phyloP scores from a whole-genome alignment of 2,888 invertebrate genomes.

The Epinotia ramella region DNA sequence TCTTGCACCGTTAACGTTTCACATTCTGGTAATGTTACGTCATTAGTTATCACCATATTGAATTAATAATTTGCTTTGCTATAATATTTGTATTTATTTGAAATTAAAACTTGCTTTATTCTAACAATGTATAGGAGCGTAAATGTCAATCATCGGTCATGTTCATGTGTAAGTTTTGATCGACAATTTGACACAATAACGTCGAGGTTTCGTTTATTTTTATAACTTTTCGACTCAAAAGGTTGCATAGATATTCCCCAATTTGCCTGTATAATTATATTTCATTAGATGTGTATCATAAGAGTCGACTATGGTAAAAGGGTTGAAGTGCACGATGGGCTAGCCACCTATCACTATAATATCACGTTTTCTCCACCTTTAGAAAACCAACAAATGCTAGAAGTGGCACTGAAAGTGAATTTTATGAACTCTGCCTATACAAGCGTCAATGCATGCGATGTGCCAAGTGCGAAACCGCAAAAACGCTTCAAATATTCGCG shows the following conservation, averaged over 20 bases:
- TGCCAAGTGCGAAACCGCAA: no score
- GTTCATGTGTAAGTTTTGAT: background rate
- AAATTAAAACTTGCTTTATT: background rate
- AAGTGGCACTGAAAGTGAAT: no score
- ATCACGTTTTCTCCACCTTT: no score
- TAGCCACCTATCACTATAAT: no score
- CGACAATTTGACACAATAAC: background rate
- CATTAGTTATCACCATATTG: constrained; percentile 87
- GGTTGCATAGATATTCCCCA: background rate
- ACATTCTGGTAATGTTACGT: constrained; percentile 89
- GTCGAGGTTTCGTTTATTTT: constrained; percentile 17
- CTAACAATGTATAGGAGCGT: background rate
- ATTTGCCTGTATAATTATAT: no score
- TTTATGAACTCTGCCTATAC: no score
- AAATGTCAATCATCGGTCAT: constrained; percentile 2
- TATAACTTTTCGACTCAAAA: background rate
- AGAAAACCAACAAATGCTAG: no score
- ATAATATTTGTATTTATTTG: background rate
- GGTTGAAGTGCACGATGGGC: no score
- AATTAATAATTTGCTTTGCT: background rate
- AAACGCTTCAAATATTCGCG: no score
- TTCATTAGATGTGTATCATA: no score
- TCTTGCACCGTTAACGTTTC: constrained; percentile 93
- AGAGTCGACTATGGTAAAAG: no score
- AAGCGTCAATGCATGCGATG: no score